phyloP scores from a whole-genome alignment of 2,888 invertebrate genomes.

The Scaptomyza tumidula region DNA sequence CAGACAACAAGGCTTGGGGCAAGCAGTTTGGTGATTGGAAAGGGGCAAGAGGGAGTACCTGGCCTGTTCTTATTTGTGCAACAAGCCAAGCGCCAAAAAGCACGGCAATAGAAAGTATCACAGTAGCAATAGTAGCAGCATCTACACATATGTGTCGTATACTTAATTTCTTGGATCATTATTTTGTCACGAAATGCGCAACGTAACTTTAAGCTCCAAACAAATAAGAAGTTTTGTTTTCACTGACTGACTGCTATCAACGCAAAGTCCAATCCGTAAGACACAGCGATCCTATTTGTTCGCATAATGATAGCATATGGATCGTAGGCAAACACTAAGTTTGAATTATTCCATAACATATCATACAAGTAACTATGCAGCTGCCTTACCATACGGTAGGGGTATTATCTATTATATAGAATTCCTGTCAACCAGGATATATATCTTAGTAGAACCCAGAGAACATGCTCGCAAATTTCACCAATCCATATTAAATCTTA shows the following conservation, averaged over 20 bases:
- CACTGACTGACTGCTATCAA: background rate
- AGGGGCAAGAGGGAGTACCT: constrained; percentile 3
- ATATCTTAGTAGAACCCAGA: no score
- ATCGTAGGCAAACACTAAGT: background rate
- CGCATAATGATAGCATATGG: background rate
- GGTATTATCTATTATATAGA: no score
- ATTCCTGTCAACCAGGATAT: no score
- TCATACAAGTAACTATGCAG: no score
- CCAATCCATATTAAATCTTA: no score
- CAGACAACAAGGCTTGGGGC: background rate
- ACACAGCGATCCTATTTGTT: background rate
- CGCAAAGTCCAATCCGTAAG: background rate
- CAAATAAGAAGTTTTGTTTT: background rate
- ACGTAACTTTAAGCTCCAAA: background rate
- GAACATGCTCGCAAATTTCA: no score
- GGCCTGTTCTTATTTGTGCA: constrained; percentile 51
- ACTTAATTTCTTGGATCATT: background rate
- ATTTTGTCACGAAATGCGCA: constrained; percentile 1
- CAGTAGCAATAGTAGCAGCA: constrained; percentile 24
- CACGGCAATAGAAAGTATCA: constrained; percentile 55
- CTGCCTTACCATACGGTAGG: no score
- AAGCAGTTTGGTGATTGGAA: background rate
- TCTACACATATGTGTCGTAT: constrained; percentile 17
- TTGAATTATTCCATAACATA: background rate
- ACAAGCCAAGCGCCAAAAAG: constrained; percentile 49